Evolutionary conservation across 2,113 vertebrate species (phyloP).

Genomic region (Mormoops blainvillei): DNA sequence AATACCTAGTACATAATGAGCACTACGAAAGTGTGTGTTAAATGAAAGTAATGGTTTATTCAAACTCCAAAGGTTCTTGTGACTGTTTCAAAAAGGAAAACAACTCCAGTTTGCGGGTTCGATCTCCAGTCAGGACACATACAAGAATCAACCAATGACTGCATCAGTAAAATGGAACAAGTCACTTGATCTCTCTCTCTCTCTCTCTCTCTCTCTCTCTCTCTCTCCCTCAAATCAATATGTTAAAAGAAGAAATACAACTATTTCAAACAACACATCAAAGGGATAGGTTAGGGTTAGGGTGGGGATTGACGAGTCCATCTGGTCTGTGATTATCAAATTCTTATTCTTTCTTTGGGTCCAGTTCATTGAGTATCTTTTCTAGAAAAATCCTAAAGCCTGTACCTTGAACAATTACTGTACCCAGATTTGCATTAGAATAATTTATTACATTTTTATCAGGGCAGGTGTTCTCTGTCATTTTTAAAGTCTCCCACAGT

Average conservation of each 20-base stretch:
- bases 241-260: not conserved
- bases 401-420: not conserved
- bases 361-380: not conserved
- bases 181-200: too few species aligned
- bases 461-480: not conserved
- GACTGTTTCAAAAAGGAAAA: not conserved
- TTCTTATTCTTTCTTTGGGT: not conserved
- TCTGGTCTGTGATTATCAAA: not conserved
- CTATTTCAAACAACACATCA: not conserved
- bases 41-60: not conserved
- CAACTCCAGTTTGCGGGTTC: too few species aligned
- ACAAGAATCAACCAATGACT: too few species aligned
- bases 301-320: not conserved
- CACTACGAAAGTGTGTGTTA: not conserved
- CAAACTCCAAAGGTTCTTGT: not conserved
- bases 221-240: too few species aligned
- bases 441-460: not conserved
- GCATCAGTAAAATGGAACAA: too few species aligned
- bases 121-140: too few species aligned
- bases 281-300: not conserved
- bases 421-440: not conserved
- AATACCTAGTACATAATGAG: not conserved
- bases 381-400: not conserved
- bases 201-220: too few species aligned
- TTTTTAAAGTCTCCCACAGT: not conserved